Evolutionary conservation across 2,888 invertebrate genomes (phyloP), one percentile per base, ranked within the genome.

Genomic region (Ornithoptera alexandrae): DNA sequence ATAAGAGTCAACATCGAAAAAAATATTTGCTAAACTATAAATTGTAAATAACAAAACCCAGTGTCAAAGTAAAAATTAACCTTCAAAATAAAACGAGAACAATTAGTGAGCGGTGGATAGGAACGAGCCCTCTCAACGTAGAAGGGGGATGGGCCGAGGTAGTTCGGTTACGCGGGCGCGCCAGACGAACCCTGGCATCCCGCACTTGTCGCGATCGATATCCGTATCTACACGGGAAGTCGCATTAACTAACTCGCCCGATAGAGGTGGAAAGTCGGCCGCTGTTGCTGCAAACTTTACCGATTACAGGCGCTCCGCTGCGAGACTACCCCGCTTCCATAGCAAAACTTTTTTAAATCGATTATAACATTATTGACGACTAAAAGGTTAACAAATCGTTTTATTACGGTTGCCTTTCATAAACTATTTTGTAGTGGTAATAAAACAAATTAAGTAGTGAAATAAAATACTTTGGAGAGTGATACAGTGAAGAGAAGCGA

Each of bases 31-130:
- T 7, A n/a, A 53, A 18, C 5, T 53, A 18, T 53, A 1, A 53
- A 53, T 53, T 53, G n/a, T 50, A 50, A 50, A n/a, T 53, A 53
- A 53, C n/a, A 53, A n/a, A 73, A 69, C 63, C 57, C 60, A 30
- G 75, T 78, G 80, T 86, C 84, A 84, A 84, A 87, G 85, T 82
- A 82, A 84, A 86, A 86, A 88, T 90, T 92, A 92, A 92, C 92
- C 90, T 92, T 92, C 90, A 92, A 91, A 70, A 91, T 87, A 86
- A 89, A 90, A 91, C 88, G 89, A 89, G 89, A 90, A 88, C 89
- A 89, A 90, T 89, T 86, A 85, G 84, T 81, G 85, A 87, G 83
- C 84, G 84, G 85, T 84, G 85, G 85, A 84, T 86, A 87, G 81
- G 86, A 86, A 83, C 81, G 81, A 84, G 83, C 83, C 83, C 85